Evolutionary conservation across 2,797 vertebrate genomes (phyloP).

Genomic region (Garrulus glandarius): DNA sequence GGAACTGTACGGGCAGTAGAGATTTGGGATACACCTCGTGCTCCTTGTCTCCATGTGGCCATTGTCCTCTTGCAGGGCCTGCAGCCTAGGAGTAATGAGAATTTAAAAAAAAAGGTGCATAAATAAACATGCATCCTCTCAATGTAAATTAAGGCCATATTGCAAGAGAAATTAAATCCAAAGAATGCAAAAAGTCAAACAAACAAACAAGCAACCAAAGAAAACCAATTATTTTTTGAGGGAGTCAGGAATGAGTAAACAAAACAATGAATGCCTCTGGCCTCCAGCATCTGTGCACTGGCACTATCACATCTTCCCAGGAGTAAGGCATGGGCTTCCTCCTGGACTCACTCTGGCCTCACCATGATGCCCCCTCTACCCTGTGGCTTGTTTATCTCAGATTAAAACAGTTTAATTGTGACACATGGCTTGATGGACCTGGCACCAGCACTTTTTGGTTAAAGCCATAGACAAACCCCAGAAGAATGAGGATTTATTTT

Average conservation of each 20-base stretch:
- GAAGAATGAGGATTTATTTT: neutral
- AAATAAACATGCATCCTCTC: neutral
- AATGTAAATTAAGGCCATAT: slow-evolving; percentile 18
- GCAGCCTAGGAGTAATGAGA: neutral
- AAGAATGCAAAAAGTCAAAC: slow-evolving; percentile 23
- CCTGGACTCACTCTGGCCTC: neutral
- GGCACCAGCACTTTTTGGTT: neutral
- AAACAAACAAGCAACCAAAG: slow-evolving; percentile 1
- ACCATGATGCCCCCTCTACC: neutral
- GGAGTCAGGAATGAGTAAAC: slow-evolving; percentile 16
- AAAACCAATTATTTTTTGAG: slow-evolving; percentile 20
- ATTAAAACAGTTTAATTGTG: slow-evolving; percentile 16
- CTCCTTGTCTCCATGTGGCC: fast-evolving
- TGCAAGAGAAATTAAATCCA: slow-evolving; percentile 22
- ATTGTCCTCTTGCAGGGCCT: neutral
- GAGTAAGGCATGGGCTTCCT: neutral
- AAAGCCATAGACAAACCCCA: neutral
- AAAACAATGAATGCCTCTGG: neutral
- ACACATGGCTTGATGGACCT: neutral
- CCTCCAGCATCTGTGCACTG: neutral
- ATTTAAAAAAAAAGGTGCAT: neutral
- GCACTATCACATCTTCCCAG: neutral
- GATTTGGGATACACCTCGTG: neutral
- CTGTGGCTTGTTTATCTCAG: slow-evolving; percentile 10
- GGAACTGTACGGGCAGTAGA: neutral